Percentiles rank a stretch among this genome's conserved stretches.
Evolutionary conservation across 2,797 vertebrate genomes (phyloP).

Genomic region (Simalia tracyae): DNA sequence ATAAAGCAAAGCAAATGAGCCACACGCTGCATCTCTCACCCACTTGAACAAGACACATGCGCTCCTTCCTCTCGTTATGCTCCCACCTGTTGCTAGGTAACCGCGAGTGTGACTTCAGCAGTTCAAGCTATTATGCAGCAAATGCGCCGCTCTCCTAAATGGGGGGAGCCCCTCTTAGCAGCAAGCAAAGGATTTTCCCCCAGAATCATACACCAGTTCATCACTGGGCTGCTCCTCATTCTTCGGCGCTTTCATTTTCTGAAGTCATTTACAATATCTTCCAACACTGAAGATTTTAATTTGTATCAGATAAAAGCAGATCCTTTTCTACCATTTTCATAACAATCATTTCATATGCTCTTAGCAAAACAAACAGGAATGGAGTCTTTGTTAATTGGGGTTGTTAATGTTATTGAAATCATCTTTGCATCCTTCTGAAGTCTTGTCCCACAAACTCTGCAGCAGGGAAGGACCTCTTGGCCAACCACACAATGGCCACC

Average conservation of each 20-base stretch:
- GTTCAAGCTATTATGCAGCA: constrained; percentile 50
- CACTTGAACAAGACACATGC: constrained; percentile 58
- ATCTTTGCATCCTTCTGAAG: background rate
- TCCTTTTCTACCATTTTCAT: background rate
- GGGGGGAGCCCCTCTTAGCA: constrained; percentile 47
- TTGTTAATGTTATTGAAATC: background rate
- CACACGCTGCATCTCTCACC: constrained; percentile 57
- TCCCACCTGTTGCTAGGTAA: constrained; percentile 66
- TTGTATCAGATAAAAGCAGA: background rate
- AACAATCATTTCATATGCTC: background rate
- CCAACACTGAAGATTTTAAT: background rate
- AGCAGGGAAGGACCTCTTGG: background rate
- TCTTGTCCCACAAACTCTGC: background rate
- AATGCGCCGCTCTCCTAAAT: constrained; percentile 47
- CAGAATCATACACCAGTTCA: background rate
- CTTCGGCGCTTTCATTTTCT: fast-evolving
- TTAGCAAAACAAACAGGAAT: background rate
- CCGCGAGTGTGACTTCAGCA: constrained; percentile 39
- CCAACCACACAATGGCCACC: background rate
- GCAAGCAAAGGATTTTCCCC: constrained; percentile 43
- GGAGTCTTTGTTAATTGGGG: background rate
- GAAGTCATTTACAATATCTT: background rate
- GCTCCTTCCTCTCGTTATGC: constrained; percentile 57
- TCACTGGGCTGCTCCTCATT: constrained; percentile 16
- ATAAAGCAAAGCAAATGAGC: constrained; percentile 47